phyloP scores from a whole-genome alignment of 2,888 invertebrate species.

The Xestia rhomboidea region DNA sequence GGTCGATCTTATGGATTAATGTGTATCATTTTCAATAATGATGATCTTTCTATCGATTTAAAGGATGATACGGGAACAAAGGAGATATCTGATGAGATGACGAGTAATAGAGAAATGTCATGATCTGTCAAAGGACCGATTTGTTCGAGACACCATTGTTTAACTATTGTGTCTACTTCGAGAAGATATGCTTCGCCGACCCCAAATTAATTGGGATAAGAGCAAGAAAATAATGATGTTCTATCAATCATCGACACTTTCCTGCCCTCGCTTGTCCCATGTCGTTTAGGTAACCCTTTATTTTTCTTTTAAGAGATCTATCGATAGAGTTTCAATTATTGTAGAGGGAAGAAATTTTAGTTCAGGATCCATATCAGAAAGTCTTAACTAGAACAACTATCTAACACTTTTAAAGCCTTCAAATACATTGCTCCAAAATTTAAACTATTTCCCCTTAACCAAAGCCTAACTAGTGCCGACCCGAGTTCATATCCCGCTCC shows the following conservation, averaged over 20 bases:
- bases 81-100: no score
- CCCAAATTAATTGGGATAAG: no score
- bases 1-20: background rate
- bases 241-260: rapidly evolving
- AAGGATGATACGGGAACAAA: no score
- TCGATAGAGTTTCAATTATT: no score
- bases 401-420: slow-evolving; percentile 15
- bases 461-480: slow-evolving; percentile 48
- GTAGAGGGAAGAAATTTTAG: background rate
- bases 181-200: no score
- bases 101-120: no score
- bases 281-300: background rate
- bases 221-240: no score
- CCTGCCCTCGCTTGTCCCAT: background rate
- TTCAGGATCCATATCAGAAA: background rate
- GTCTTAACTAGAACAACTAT: background rate
- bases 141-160: no score
- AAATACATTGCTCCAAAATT: slow-evolving; percentile 56
- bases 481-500: slow-evolving; percentile 61
- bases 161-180: no score
- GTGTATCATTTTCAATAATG: background rate
- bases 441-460: slow-evolving; percentile 55
- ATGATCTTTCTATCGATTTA: no score
- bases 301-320: background rate
- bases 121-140: no score